Base-by-base conservation (phyloP, 2,113 vertebrate species). In the Aptenodytes patagonicus region DNA sequence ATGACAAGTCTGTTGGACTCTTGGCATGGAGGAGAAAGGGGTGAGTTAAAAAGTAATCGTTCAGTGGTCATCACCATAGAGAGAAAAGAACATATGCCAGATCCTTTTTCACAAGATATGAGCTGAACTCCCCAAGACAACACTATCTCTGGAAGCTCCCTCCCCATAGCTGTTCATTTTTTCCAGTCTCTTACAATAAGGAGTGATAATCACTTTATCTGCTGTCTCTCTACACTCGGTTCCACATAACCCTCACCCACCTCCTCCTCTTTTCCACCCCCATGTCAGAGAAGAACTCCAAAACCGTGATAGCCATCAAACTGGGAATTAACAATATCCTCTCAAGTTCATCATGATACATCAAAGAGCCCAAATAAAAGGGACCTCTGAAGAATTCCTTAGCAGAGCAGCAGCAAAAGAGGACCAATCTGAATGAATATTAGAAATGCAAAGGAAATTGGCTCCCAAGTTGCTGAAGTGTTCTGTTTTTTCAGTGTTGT, bases 1-100 rank as follows among this genome's bases (percentile, higher is more conserved):
- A 11, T 1, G 2, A 29, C 0, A 80, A 73, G 0, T 32, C 5
- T 57, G 1, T 26, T 61, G 36, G 2, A 15, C 7, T 57, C 20
- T 54, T 79, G 24, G 21, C 77, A 93, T 83, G 13, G 11, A 40
- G 42, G 7, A 72, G 32, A 29, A 57, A 17, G 0, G 9, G 6
- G 1, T 60, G 18, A 52, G 12, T 49, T 71, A 34, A 47, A 38
- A 22, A 83, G 6, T 7, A 55, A 26, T 7, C 76, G 10, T 38
- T 72, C 40, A 65, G 17, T n/a, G 24, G 5, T n/a, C 11, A 55
- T 11, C 16, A 38, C 6, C 15, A 51, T 8, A 31, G 16, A 60
- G 11, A 80, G 34, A 87, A 79, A 42, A 10, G 3, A 66, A 28
- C 9, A 7, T 22, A 19, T 0, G 2, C 5, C 20, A 54, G 4